Conservation (phyloP, 2,797 vertebrate species). For the Lemur catta region DNA sequence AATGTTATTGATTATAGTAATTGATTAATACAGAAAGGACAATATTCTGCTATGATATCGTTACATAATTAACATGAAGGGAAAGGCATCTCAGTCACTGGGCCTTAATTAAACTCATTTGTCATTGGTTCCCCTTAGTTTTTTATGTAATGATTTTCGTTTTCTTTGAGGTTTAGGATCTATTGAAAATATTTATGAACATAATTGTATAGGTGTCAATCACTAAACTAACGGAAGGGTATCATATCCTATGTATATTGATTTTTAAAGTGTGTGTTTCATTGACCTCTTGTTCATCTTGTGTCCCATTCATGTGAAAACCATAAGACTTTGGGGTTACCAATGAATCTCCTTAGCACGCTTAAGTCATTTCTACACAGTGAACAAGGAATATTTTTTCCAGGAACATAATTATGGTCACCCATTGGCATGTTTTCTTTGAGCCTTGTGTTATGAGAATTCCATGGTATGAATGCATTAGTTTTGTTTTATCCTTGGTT, state of each 20-base stretch:
- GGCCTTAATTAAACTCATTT: background rate
- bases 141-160: background rate
- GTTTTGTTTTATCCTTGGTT: background rate
- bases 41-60: background rate
- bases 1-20: background rate
- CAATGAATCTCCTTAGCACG: background rate
- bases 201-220: background rate
- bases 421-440: background rate
- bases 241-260: background rate
- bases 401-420: background rate
- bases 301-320: constrained; percentile 2
- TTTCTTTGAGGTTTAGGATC: background rate
- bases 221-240: background rate
- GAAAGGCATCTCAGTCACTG: background rate
- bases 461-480: background rate
- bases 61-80: background rate
- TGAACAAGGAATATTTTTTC: background rate
- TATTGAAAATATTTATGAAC: constrained; percentile 36
- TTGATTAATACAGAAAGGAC: background rate
- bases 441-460: background rate
- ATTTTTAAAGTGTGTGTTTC: background rate
- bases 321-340: background rate
- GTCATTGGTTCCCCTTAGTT: background rate
- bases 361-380: background rate
- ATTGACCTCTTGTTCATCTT: background rate